Base-by-base conservation (phyloP, 2,888 invertebrate genomes). In the Andrena hattorfiana region DNA sequence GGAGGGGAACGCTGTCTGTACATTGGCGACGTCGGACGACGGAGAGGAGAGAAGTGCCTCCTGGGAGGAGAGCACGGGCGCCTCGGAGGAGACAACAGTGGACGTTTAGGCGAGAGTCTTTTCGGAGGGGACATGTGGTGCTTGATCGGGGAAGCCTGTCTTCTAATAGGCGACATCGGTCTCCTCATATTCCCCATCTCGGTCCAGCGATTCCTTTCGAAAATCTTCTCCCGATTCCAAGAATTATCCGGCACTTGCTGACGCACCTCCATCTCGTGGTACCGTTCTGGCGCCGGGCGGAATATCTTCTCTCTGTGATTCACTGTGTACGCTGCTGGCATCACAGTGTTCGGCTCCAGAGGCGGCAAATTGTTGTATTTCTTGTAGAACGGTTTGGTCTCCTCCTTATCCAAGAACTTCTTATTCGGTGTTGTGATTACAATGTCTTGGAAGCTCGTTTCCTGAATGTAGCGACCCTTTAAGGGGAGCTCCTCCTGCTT, bases 381-480 rank as follows among this genome's bases (percentile, higher is more conserved):
- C 30, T 85, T 91, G 13, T 71, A 85, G 32, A 72, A 71, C 1
- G 80, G 62, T n/a, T 81, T 72, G 5, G 35, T 13, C 1, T 30
- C 51, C 16, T 77, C 60, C n/a, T 84, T 84, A 23, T 84, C 75
- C 26, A 71, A 69, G 66, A 89, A 91, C 70, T 87, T 88, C 10
- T 85, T 84, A 77, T 93, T 93, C 16, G 90, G 35, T 3, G 91
- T 86, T 0, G 92, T 93, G 5, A 93, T 90, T 6, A 92, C 60
- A 63, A 93, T 91, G 48, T 92, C 92, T 63, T 92, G 90, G 2
- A 88, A 71, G 2, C 86, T 88, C 51, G 86, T 90, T 74, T 93
- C 91, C 73, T 92, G 91, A 5, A 92, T 85, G 42, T 88, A 92
- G 72, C 93, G 92, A 66, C 90, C 91, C 64, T 89, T 89, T n/a